Percentiles rank a stretch among this genome's conserved stretches.
phyloP scores from a whole-genome alignment of 2,113 vertebrate genomes.

The Dromas ardeola region DNA sequence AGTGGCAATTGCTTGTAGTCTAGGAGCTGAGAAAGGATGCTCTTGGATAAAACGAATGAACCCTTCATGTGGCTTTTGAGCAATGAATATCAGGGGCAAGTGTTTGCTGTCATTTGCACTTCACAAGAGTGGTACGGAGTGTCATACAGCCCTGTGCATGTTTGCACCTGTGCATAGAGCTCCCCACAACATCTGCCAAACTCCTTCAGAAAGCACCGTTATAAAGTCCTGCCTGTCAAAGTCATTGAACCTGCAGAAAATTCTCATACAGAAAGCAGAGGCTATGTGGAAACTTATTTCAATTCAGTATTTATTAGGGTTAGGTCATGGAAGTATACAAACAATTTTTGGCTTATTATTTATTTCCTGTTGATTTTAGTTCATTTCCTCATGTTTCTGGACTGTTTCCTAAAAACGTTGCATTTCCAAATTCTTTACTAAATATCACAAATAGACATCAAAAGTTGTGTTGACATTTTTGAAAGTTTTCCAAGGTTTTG shows the following conservation, averaged over 20 bases:
- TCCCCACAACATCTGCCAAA: neutral
- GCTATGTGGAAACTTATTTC: neutral
- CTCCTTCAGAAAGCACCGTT: neutral
- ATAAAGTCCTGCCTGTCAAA: neutral
- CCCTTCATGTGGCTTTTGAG: neutral
- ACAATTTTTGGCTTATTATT: neutral
- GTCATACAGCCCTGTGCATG: accelerated
- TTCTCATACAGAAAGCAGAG: neutral
- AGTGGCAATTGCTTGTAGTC: neutral
- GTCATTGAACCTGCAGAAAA: neutral
- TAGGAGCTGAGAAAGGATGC: neutral
- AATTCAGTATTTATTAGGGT: neutral
- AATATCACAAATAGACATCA: neutral
- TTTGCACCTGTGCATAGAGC: neutral
- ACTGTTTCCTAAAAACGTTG: neutral
- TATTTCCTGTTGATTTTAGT: neutral
- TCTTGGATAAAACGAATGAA: neutral
- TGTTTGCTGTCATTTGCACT: neutral
- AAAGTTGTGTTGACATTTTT: neutral
- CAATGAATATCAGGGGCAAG: neutral
- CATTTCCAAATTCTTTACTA: neutral
- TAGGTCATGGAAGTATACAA: neutral
- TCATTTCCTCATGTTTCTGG: neutral
- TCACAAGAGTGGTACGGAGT: neutral
- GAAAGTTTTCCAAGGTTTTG: neutral